A percentile compares a stretch with the other conserved stretches of the same genome.
These are phyloP conservation scores for Drosophila sordidula DNA, from an alignment of 2,888 invertebrate species.

Conservation along the genomic window DNA sequence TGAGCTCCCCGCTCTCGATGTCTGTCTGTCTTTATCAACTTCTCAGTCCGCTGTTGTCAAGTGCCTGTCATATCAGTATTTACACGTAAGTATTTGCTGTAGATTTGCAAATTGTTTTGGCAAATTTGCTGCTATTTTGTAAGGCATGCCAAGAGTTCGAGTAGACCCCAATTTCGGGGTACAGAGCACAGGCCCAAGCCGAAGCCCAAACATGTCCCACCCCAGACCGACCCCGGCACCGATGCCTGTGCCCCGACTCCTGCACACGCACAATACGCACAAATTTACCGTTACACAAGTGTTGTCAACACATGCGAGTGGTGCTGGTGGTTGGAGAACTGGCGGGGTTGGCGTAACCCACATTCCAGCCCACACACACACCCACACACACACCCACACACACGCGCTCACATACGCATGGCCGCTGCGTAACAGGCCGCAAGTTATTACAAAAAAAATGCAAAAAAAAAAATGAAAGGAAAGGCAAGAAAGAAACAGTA, in stretches of 20 bases:
- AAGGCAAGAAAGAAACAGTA: conserved; percentile 30
- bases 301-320: conserved; percentile 76
- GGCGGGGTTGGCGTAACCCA: conserved; percentile 28
- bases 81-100: conserved; percentile 74
- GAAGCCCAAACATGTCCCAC: neutral
- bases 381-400: conserved; percentile 22
- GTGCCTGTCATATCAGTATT: conserved; percentile 81
- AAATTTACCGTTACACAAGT: conserved; percentile 79
- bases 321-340: conserved; percentile 41
- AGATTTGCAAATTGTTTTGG: conserved; percentile 83
- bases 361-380: conserved; percentile 41
- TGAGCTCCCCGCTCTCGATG: conserved; percentile 31
- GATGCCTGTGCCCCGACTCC: conserved; percentile 1
- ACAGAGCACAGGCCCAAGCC: neutral
- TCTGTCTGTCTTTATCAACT: conserved; percentile 48
- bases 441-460: conserved; percentile 68
- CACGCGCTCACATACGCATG: conserved; percentile 31
- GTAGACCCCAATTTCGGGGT: conserved; percentile 44
- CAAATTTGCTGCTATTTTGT: conserved; percentile 80
- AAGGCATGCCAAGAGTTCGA: conserved; percentile 57
- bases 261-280: conserved; percentile 71
- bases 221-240: neutral
- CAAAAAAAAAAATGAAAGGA: neutral
- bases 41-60: conserved; percentile 55
- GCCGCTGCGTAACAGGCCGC: conserved; percentile 73